Evolutionary conservation across 2,113 vertebrate species (phyloP).

Genomic region (Alosa alosa): DNA sequence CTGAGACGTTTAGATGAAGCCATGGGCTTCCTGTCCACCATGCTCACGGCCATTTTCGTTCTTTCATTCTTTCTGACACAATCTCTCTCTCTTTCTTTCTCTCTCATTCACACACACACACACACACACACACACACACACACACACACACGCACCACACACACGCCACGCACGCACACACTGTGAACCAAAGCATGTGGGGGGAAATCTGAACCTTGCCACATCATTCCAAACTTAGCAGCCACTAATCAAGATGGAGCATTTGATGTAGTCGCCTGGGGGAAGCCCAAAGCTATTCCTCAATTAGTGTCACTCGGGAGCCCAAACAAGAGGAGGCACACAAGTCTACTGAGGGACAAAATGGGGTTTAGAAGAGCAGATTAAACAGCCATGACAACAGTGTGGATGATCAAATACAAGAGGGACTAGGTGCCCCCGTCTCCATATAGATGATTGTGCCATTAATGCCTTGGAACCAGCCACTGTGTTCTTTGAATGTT

Average conservation of each 20-base stretch:
- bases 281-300: slow-evolving; percentile 39
- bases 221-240: slow-evolving; percentile 19
- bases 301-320: slow-evolving; percentile 41
- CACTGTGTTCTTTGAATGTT: neutral
- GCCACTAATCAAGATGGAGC: slow-evolving; percentile 41
- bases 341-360: slow-evolving; percentile 28
- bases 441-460: neutral
- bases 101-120: too few species aligned
- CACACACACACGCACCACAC: neutral
- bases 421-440: neutral
- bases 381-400: slow-evolving; percentile 23
- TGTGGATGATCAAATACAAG: slow-evolving; percentile 37
- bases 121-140: neutral
- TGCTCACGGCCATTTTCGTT: neutral
- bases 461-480: too few species aligned
- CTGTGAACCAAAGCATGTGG: neutral
- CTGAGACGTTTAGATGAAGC: neutral
- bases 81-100: neutral
- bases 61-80: neutral
- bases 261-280: slow-evolving; percentile 34
- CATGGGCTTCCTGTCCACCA: neutral
- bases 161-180: slow-evolving; percentile 7
- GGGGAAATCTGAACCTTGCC: slow-evolving; percentile 5
- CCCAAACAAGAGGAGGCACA: slow-evolving; percentile 31
- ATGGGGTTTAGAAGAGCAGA: slow-evolving; percentile 38